These are phyloP conservation scores for Atta cephalotes DNA, from an alignment of 1,140 invertebrate species.

Conservation along the genomic window DNA sequence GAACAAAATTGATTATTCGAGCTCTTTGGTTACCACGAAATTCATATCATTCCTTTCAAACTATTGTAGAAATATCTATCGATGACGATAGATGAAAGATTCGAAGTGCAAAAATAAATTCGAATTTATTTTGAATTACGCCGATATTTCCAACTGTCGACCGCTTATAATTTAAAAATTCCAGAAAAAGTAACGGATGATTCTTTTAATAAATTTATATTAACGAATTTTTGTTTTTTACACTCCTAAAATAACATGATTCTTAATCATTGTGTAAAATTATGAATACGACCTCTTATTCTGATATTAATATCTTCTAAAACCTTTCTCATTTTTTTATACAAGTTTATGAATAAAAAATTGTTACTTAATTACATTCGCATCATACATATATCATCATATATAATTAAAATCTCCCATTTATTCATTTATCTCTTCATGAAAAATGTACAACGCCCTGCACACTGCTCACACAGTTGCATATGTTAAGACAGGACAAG, in stretches of 20 bases:
- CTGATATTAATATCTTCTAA: not conserved
- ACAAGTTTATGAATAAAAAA: not conserved
- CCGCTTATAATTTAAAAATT: not conserved
- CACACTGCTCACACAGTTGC: not conserved
- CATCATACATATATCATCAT: not conserved
- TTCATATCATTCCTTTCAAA: conserved; percentile 24
- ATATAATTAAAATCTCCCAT: not conserved
- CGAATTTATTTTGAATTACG: conserved; percentile 1
- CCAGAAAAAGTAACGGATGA: not conserved
- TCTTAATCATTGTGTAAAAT: not conserved
- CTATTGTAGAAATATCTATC: conserved; percentile 25
- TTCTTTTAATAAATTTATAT: not conserved
- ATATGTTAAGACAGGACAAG: conserved; percentile 27
- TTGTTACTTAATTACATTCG: not conserved
- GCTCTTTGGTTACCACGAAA: conserved; percentile 39
- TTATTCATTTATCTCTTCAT: not conserved
- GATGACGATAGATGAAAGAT: conserved; percentile 19
- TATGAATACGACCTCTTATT: not conserved
- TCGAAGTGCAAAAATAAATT: not conserved
- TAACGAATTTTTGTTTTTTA: not conserved
- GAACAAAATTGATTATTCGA: conserved; percentile 59
- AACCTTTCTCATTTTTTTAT: not conserved
- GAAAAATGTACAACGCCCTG: conserved; percentile 6
- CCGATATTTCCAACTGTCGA: not conserved
- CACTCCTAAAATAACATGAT: not conserved